A percentile compares a stretch with the other conserved stretches of the same genome.
phyloP scores from a whole-genome alignment of 2,888 invertebrate genomes.

The Metacarcinus magister region DNA sequence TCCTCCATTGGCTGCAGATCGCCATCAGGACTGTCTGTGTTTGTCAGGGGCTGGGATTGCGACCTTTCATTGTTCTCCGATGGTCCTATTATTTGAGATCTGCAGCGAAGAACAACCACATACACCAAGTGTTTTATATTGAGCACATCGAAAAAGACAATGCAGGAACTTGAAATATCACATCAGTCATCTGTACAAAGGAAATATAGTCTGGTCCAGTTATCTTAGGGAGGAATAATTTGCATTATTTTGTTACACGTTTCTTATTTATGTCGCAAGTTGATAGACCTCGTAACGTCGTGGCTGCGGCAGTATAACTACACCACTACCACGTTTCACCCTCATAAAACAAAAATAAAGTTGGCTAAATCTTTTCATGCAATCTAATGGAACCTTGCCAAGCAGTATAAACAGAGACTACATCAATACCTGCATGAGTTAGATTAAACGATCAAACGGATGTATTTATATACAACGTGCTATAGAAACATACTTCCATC shows the following conservation, averaged over 20 bases:
- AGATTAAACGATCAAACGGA: not conserved
- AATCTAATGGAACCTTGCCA: not conserved
- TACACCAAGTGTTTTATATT: not conserved
- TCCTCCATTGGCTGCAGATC: not conserved
- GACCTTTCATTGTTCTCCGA: not conserved
- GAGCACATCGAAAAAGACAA: not conserved
- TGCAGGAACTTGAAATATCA: not conserved
- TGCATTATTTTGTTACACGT: not conserved
- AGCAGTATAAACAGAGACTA: not conserved
- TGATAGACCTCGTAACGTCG: not conserved
- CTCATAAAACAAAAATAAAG: not conserved
- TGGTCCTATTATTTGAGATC: not conserved
- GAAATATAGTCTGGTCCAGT: not conserved
- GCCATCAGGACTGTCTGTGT: not conserved
- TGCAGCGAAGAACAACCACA: slow-evolving; percentile 7
- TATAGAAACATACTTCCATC: too few relatives aligned
- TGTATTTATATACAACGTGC: not conserved
- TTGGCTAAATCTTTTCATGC: not conserved
- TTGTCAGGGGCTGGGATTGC: not conserved
- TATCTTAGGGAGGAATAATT: not conserved
- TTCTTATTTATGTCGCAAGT: not conserved
- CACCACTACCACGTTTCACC: not conserved
- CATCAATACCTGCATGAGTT: not conserved
- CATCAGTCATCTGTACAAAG: not conserved
- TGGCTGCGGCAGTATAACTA: not conserved